Evolutionary conservation across 2,797 vertebrate genomes (phyloP).

Genomic region (Xenentodon cancila): DNA sequence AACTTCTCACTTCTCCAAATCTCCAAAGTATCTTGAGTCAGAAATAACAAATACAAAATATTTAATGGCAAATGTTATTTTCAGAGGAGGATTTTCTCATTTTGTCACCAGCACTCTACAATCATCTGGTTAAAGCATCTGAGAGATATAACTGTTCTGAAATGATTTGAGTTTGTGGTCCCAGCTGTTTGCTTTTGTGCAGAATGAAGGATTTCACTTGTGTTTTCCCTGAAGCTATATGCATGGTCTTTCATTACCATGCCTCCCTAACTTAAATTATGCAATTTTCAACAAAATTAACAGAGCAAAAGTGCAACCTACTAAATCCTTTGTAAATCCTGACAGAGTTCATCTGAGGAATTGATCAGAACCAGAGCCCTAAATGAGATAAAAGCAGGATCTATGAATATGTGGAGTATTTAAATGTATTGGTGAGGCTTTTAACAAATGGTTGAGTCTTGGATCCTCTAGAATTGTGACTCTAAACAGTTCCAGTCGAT

Average conservation of each 20-base stretch:
- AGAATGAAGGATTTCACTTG: slow-evolving; percentile 33
- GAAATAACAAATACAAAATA: slow-evolving; percentile 21
- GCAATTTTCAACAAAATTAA: slow-evolving; percentile 31
- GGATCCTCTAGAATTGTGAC: neutral
- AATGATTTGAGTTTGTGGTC: slow-evolving; percentile 51
- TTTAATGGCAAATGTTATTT: slow-evolving; percentile 32
- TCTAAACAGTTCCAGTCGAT: slow-evolving; percentile 6
- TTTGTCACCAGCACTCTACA: slow-evolving; percentile 28
- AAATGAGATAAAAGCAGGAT: slow-evolving; percentile 1
- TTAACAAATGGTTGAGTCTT: neutral
- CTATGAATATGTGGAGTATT: neutral
- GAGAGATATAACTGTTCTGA: slow-evolving; percentile 42
- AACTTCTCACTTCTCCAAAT: slow-evolving; percentile 27
- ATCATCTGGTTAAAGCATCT: slow-evolving; percentile 49
- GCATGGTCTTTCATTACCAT: slow-evolving; percentile 4
- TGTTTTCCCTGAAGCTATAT: slow-evolving; percentile 45
- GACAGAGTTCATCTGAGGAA: neutral
- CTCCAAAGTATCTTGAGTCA: slow-evolving; percentile 30
- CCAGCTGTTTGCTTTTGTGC: slow-evolving; percentile 55
- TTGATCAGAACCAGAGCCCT: slow-evolving; percentile 2
- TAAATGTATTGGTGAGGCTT: neutral
- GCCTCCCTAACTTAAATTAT: slow-evolving; percentile 24
- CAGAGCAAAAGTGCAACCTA: slow-evolving; percentile 27
- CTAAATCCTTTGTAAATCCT: slow-evolving; percentile 8
- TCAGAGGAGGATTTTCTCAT: slow-evolving; percentile 46